These are phyloP conservation scores for Pseudopipra pipra DNA, from an alignment of 2,113 vertebrate genomes.

Conservation along the genomic window DNA sequence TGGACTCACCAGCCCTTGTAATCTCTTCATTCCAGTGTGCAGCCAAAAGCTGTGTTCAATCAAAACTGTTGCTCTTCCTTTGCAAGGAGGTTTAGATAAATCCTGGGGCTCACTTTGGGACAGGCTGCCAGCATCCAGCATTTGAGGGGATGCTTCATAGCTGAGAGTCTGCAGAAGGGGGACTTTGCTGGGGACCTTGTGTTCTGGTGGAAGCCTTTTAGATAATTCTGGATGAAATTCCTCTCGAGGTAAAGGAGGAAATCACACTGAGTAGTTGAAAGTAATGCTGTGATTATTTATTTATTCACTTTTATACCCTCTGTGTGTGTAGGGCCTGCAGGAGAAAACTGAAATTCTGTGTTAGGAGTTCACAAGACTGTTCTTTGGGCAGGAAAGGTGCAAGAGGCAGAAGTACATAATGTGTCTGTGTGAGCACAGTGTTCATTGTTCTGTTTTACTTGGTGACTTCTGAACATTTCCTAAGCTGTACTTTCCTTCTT, in stretches of 20 bases:
- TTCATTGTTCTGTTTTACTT: not conserved
- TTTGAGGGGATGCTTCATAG: accelerated
- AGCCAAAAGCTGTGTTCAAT: not conserved
- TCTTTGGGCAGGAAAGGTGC: not conserved
- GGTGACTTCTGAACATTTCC: not conserved
- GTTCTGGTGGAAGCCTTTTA: not conserved
- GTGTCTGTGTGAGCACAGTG: not conserved
- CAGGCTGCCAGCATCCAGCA: not conserved
- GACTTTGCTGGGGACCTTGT: not conserved
- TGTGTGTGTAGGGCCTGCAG: not conserved
- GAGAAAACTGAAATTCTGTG: not conserved
- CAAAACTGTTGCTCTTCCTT: accelerated
- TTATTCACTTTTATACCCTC: not conserved
- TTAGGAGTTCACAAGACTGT: not conserved
- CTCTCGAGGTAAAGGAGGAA: not conserved
- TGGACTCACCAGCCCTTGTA: not conserved
- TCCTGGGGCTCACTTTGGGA: not conserved
- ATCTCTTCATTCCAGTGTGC: accelerated
- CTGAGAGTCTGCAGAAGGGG: not conserved
- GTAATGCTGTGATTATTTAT: not conserved
- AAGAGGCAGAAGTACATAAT: not conserved
- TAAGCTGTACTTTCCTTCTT: not conserved
- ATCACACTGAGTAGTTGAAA: not conserved
- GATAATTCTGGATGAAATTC: not conserved
- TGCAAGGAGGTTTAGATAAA: not conserved